Base-by-base conservation (phyloP, 2,888 invertebrate genomes). In the Chalcis sispes region DNA sequence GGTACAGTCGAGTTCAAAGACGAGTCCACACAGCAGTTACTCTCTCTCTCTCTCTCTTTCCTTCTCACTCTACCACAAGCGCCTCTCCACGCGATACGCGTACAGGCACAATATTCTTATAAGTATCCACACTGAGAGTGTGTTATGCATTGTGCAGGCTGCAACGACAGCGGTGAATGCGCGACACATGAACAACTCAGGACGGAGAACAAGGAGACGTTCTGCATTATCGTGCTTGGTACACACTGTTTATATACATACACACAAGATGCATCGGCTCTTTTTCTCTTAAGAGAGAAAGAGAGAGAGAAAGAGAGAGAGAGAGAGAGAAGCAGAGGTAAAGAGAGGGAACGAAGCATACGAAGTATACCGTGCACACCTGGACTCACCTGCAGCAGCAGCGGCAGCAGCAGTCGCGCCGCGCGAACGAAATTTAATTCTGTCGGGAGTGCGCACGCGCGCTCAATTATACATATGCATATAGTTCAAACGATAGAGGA, bases 111-210 rank as follows among this genome's bases (percentile, higher is more conserved):
- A n/a, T 23, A 23, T 20, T 29, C 67, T 69, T 20, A 58, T 54
- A 54, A 42, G 52, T 61, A 52, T n/a, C 23, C 48, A 48, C 48
- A 29, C 32, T 20, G 32, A 42, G 15, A 42, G 10, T 2, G 42
- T n/a, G 23, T 20, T 46, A 8, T n/a, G 62, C n/a, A 58, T 72
- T 36, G 56, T 64, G 54, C 18, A n/a, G n/a, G 56, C 58, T 32
- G 25, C 23, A 23, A 29, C 48, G 50, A 42, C 42, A 15, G 58
- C 29, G 40, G 83, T 83, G n/a, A 83, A 78, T 77, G 82, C 61
- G 62, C 61, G 62, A 64, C 59, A 67, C 61, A 59, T 61, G 70
- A 64, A 8, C 64, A 46, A 42, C 52, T 15, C 52, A 20, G 64
- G 32, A 56, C 32, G 40, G 65, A 72, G 74, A 72, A 65, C 72